phyloP scores from a whole-genome alignment of 2,888 invertebrate species.

The Steromphala cineraria region DNA sequence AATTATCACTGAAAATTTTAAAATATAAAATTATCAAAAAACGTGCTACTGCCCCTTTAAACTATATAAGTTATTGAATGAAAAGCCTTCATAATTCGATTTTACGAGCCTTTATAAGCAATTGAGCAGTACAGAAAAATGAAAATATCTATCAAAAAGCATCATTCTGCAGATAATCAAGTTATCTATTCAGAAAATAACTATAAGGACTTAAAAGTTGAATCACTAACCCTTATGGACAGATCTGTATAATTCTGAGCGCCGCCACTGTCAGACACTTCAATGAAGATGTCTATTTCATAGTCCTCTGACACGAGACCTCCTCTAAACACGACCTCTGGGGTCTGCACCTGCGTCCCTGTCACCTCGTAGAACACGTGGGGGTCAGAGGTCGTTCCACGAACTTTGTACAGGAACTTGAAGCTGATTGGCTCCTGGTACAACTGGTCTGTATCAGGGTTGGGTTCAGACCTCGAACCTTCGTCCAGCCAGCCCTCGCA shows the following conservation, averaged over 20 bases:
- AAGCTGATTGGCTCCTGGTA: constrained; percentile 23
- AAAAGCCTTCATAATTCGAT: too few species aligned
- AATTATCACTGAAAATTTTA: too few species aligned
- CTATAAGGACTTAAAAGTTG: too few species aligned
- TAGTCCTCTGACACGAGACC: constrained; percentile 23
- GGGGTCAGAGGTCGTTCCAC: neutral
- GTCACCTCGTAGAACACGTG: constrained; percentile 32
- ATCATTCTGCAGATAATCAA: too few species aligned
- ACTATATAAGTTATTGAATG: too few species aligned
- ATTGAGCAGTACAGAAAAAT: too few species aligned
- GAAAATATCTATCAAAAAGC: too few species aligned
- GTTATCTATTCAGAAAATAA: too few species aligned
- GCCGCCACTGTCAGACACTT: constrained; percentile 25
- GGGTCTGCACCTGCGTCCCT: constrained; percentile 24
- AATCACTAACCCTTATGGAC: constrained; percentile 1
- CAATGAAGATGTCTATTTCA: constrained; percentile 29
- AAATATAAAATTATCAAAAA: too few species aligned
- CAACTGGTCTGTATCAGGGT: neutral
- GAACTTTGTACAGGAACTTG: constrained; percentile 29
- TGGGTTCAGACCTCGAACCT: neutral
- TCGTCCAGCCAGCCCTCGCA: constrained; percentile 42
- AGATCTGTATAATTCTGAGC: neutral
- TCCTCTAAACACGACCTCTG: constrained; percentile 27
- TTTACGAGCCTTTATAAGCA: too few species aligned
- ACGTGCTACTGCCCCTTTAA: too few species aligned